These are phyloP conservation scores for Conistra vaccinii DNA, from an alignment of 2,888 invertebrate species.

Conservation along the genomic window DNA sequence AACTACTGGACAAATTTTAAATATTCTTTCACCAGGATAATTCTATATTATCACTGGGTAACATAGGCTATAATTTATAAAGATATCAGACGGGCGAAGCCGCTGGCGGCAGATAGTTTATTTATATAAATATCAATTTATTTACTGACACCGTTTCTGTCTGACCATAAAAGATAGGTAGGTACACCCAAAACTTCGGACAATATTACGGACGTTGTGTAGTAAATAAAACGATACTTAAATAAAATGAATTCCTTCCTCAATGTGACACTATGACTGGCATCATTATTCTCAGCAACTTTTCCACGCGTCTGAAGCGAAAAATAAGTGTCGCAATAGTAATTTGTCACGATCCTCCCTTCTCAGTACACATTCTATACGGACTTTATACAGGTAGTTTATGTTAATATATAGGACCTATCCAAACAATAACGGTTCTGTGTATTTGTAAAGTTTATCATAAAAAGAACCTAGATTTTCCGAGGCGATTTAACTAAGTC, in stretches of 20 bases:
- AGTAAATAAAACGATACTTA: conserved; percentile 49
- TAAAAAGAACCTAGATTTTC: conserved; percentile 30
- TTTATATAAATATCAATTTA: not conserved
- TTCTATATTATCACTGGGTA: too few relatives aligned
- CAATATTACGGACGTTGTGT: conserved; percentile 21
- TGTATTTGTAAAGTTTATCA: conserved; percentile 6
- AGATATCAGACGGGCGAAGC: too few relatives aligned
- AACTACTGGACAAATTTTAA: too few relatives aligned
- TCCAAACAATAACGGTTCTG: conserved; percentile 5
- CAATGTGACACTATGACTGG: conserved; percentile 57
- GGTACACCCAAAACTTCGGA: conserved; percentile 25
- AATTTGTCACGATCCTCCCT: conserved; percentile 65
- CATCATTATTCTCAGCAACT: conserved; percentile 63
- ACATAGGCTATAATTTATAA: too few relatives aligned
- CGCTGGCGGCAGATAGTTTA: too few relatives aligned
- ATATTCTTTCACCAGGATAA: too few relatives aligned
- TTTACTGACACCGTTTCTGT: not conserved
- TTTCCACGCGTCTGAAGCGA: conserved; percentile 64
- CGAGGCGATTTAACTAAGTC: conserved; percentile 24
- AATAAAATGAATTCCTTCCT: conserved; percentile 53
- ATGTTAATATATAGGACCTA: conserved; percentile 28
- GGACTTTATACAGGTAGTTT: conserved; percentile 38
- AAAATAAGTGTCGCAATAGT: conserved; percentile 67
- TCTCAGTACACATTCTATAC: conserved; percentile 33
- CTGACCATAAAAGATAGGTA: conserved; percentile 1